Evolutionary conservation across 2,797 vertebrate genomes (phyloP).

Genomic region (Cyprinodon diabolis): DNA sequence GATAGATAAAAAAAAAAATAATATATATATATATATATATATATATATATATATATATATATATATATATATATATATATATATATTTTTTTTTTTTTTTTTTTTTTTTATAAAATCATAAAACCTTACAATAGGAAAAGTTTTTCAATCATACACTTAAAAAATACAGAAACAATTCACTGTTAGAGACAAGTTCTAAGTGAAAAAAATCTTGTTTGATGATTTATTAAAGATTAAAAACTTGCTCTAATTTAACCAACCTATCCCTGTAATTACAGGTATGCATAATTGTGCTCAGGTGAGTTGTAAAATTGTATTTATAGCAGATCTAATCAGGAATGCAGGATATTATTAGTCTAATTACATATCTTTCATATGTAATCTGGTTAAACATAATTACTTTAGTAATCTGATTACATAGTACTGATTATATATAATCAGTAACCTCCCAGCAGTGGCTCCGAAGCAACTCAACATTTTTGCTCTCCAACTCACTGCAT

Average conservation of each 20-base stretch:
- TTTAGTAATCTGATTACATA: conserved; percentile 2
- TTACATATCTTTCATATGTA: conserved; percentile 2
- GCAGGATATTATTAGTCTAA: background rate
- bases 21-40: no score
- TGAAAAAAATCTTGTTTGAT: background rate
- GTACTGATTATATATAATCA: conserved; percentile 1
- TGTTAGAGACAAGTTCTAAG: background rate
- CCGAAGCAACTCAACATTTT: conserved; percentile 37
- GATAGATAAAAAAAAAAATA: background rate
- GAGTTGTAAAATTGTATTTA: background rate
- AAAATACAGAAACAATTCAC: background rate
- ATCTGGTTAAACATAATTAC: conserved; percentile 5
- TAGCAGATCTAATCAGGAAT: background rate
- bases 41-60: no score
- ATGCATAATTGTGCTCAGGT: background rate
- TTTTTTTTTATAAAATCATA: background rate
- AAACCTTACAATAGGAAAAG: background rate
- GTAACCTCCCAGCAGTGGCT: background rate
- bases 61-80: no score
- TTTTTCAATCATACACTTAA: background rate
- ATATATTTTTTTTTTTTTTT: no score
- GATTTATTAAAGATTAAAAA: background rate
- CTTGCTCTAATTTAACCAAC: background rate
- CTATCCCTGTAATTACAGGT: background rate
- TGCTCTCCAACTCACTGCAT: conserved; percentile 47